Evolutionary conservation across 2,113 vertebrate species (phyloP).

Genomic region (Oxygymnocypris stewartii): DNA sequence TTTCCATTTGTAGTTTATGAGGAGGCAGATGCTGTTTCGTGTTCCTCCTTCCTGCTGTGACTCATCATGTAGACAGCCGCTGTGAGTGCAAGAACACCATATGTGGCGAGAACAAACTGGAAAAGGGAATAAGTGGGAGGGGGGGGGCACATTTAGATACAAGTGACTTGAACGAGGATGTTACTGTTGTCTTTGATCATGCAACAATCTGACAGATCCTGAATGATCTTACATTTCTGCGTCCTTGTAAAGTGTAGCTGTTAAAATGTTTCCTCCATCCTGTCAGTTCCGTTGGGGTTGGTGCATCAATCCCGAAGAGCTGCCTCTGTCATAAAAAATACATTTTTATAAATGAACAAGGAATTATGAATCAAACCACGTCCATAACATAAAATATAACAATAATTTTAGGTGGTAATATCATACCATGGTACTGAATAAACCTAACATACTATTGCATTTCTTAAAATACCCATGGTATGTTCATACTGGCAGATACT

Average conservation of each 20-base stretch:
- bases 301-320: conserved; percentile 63
- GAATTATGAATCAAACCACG: background rate
- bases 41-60: conserved; percentile 54
- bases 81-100: conserved; percentile 54
- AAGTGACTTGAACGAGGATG: background rate
- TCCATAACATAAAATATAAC: background rate
- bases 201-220: background rate
- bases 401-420: background rate
- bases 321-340: conserved; percentile 60
- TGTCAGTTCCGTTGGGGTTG: conserved; percentile 59
- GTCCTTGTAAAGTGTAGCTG: conserved; percentile 66
- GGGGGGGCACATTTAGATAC: too few species aligned
- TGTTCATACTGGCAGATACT: background rate
- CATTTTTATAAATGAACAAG: conserved; percentile 9
- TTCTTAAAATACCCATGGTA: background rate
- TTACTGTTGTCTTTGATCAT: background rate
- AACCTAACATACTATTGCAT: background rate
- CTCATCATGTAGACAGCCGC: conserved; percentile 59
- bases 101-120: conserved; percentile 69
- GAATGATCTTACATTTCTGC: conserved; percentile 62
- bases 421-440: background rate
- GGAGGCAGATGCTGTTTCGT: conserved; percentile 15
- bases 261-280: conserved; percentile 72
- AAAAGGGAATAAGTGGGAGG: conserved; percentile 37
- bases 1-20: conserved; percentile 37